Percentiles rank a stretch among this genome's conserved stretches.
Conservation (phyloP, 2,888 invertebrate genomes). For the Andrena bicolor region DNA sequence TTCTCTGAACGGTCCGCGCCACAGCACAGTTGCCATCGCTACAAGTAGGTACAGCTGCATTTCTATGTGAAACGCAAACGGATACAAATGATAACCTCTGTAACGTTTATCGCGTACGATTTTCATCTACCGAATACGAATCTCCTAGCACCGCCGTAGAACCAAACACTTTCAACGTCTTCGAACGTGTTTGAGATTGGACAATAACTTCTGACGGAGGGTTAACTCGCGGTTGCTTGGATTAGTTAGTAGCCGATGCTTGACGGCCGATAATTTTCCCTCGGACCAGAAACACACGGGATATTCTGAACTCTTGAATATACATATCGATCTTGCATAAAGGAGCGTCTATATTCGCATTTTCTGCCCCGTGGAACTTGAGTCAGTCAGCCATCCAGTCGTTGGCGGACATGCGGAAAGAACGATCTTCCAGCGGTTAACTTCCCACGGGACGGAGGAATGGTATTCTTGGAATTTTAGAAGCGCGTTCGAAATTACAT, state of each 20-base stretch:
- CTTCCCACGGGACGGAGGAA: constrained; percentile 26
- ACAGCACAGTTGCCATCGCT: constrained; percentile 20
- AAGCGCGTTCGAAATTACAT: constrained; percentile 29
- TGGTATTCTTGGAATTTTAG: constrained; percentile 18
- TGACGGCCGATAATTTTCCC: constrained; percentile 22
- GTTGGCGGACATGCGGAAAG: not conserved
- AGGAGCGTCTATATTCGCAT: constrained; percentile 26
- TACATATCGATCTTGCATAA: constrained; percentile 31
- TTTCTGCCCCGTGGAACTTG: constrained; percentile 1
- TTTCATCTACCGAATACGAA: constrained; percentile 23
- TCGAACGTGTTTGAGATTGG: not conserved
- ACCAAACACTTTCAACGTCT: not conserved
- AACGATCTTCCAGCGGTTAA: constrained; percentile 38
- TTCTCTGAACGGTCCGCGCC: constrained; percentile 14
- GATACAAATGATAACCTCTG: constrained; percentile 3
- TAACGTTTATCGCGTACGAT: constrained; percentile 26
- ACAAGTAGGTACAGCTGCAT: constrained; percentile 1
- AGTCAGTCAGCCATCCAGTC: not conserved
- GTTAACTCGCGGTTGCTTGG: not conserved
- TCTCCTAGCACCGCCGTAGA: not conserved
- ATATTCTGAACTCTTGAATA: constrained; percentile 3
- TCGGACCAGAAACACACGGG: constrained; percentile 10
- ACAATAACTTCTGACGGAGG: not conserved
- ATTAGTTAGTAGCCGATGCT: constrained; percentile 22
- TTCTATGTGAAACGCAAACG: not conserved